phyloP scores from a whole-genome alignment of 2,797 vertebrate species.

The Poeciliopsis gracilis region DNA sequence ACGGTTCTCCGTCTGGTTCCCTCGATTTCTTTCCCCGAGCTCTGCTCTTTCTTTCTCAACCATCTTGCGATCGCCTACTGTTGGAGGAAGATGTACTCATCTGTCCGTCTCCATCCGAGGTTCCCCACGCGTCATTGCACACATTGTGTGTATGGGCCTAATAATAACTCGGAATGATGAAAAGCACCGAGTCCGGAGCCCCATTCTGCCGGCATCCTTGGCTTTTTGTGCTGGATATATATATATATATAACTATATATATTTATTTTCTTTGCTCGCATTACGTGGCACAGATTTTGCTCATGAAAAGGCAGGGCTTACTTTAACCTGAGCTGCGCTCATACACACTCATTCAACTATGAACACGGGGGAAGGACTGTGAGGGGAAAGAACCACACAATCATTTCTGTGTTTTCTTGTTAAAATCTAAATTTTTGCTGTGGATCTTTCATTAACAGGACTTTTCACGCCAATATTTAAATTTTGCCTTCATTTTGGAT shows the following conservation, averaged over 20 bases:
- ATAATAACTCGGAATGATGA: not conserved
- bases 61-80: not conserved
- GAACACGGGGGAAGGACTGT: not conserved
- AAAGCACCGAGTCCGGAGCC: not conserved
- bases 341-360: not conserved
- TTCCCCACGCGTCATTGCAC: conserved; percentile 5
- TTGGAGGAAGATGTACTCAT: conserved; percentile 13
- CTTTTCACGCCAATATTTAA: not conserved
- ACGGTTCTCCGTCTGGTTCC: not conserved
- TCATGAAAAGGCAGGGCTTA: not conserved
- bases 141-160: not conserved
- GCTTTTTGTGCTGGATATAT: not conserved
- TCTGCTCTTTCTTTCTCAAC: not conserved
- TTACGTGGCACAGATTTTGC: not conserved
- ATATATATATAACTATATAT: too few relatives aligned
- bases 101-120: not conserved
- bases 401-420: not conserved
- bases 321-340: not conserved
- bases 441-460: not conserved
- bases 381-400: not conserved
- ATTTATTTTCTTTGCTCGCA: not conserved
- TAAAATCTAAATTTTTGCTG: not conserved
- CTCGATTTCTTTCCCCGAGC: not conserved
- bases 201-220: not conserved
- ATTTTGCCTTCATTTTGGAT: not conserved